Evolutionary conservation across 2,797 vertebrate genomes (phyloP), one percentile per base, ranked within the genome.

Genomic region (Cynopterus sphinx): DNA sequence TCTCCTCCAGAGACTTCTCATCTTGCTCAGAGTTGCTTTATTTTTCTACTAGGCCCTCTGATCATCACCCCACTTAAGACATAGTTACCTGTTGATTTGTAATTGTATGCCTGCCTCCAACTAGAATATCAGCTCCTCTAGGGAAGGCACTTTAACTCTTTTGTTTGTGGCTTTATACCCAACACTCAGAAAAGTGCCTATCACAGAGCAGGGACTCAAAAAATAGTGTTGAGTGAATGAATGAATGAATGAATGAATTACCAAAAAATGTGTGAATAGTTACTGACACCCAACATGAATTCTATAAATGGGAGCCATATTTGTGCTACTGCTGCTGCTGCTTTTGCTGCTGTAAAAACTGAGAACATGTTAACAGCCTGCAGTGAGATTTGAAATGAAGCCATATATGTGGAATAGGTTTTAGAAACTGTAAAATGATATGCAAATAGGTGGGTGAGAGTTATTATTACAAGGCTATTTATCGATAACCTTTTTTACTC

Each of bases 321-420:
- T 12, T 41, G 9, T 4, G 8, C 15, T 11, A 36, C 36, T 26
- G 33, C 13, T 28, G 11, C 11, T 10, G 65, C 46, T 46, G 46
- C 46, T 46, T 36, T 31, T 26, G 36, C 15, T 31, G 11, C 11
- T 10, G 67, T 24, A 8, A 2, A 39, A 46, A 24, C 41, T 24
- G 41, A 90, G 41, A 71, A 57, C 1, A 5, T 5, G 17, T 5
- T 8, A 21, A 11, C 65, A 31, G 1, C 59, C 59, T 43, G 31
- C 70, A 3, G 8, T 6, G 70, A 43, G 46, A 67, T 22, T 75
- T 53, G 28, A 22, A 16, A 67, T 15, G 6, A 33, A 67, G 24
- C 22, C 22, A 11, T 0, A 3, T 39, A 4, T 5, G n/a, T 31
- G 1, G 6, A 36, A 59, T 26, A 26, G 9, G 39, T 2, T 57